Evolutionary conservation across 2,888 invertebrate species (phyloP).

Genomic region (Nephrocerus scutellatus): DNA sequence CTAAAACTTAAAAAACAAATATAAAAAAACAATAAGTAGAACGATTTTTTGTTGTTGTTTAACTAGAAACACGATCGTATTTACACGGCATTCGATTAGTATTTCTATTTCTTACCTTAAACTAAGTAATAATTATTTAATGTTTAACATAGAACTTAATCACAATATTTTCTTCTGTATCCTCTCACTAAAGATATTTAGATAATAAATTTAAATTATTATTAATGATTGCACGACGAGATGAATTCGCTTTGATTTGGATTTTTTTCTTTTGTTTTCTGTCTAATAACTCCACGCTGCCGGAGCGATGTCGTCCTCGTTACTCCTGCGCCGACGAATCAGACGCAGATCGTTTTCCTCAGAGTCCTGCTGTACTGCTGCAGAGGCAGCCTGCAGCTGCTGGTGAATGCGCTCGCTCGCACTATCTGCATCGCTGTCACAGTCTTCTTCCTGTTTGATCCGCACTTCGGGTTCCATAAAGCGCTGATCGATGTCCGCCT

Average conservation of each 20-base stretch:
- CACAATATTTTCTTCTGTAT: conserved; percentile 19
- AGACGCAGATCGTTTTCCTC: conserved; percentile 14
- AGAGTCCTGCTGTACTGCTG: conserved; percentile 18
- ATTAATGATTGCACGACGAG: no score
- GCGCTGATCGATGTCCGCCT: conserved; percentile 37
- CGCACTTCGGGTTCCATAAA: conserved; percentile 44
- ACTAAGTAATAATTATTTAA: no score
- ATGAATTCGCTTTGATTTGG: conserved; percentile 9
- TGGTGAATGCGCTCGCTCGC: no score
- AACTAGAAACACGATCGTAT: no score
- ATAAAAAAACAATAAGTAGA: no score
- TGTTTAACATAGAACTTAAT: conserved; percentile 25
- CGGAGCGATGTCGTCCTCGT: conserved; percentile 20
- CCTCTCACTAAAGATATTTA: not conserved
- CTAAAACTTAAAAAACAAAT: no score
- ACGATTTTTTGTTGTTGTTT: no score
- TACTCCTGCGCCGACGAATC: conserved; percentile 11
- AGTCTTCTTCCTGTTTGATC: conserved; percentile 43
- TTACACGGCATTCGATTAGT: no score
- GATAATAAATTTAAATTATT: no score
- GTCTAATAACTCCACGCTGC: conserved; percentile 20
- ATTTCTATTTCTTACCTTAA: no score
- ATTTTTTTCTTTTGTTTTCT: conserved; percentile 16
- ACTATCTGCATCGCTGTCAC: conserved; percentile 32
- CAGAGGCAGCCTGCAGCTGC: no score